phyloP scores from a whole-genome alignment of 2,113 vertebrate species.

The Danionella cerebrum region DNA sequence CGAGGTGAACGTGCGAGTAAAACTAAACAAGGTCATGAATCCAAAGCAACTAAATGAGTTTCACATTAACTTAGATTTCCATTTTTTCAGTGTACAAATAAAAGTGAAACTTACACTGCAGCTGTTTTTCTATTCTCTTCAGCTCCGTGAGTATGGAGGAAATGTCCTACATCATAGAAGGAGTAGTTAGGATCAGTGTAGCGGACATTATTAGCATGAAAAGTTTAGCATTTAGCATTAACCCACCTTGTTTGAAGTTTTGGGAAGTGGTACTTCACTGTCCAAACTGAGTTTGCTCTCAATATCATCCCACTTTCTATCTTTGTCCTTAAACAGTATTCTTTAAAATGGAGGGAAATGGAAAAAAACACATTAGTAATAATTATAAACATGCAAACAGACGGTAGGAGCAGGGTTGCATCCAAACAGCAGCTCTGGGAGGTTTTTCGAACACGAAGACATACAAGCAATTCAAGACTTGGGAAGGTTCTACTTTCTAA shows the following conservation, averaged over 20 bases:
- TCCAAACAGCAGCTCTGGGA: too few species aligned
- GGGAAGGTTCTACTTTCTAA: too few species aligned
- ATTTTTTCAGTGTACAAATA: too few species aligned
- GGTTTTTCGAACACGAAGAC: too few species aligned
- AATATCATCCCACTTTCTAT: constrained; percentile 96
- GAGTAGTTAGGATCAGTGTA: not conserved
- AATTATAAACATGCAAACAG: not conserved
- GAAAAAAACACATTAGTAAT: not conserved
- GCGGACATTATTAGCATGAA: not conserved
- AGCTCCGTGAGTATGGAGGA: constrained; percentile 90
- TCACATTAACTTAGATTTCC: too few species aligned
- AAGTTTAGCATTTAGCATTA: not conserved
- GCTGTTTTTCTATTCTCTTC: constrained; percentile 90
- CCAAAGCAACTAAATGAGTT: too few species aligned
- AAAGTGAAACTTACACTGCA: constrained; percentile 94
- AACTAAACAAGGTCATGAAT: too few species aligned
- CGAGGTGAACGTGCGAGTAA: too few species aligned
- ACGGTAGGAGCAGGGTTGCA: too few species aligned
- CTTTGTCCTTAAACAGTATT: constrained; percentile 95
- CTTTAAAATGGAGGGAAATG: constrained; percentile 57
- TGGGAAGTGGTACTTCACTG: constrained; percentile 88
- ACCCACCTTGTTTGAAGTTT: constrained; percentile 90
- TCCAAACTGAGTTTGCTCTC: constrained; percentile 86
- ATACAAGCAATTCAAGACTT: too few species aligned
- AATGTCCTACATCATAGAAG: constrained; percentile 73